phyloP scores from a whole-genome alignment of 1,140 invertebrate species.

The Bicyclus anynana region DNA sequence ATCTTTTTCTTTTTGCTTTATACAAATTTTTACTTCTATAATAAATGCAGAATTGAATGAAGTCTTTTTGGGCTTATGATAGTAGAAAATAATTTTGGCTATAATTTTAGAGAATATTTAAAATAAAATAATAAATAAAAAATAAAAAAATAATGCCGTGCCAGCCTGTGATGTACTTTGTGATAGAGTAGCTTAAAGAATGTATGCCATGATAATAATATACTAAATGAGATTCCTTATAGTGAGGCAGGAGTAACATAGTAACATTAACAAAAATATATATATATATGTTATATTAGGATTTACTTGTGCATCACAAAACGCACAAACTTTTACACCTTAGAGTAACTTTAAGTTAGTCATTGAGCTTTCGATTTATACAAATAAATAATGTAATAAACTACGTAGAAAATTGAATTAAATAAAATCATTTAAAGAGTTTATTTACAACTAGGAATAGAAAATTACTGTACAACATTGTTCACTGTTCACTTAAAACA shows the following conservation, averaged over 20 bases:
- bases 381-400: slow-evolving; percentile 71
- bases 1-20: no score
- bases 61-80: no score
- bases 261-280: slow-evolving; percentile 61
- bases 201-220: slow-evolving; percentile 29
- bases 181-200: slow-evolving; percentile 39
- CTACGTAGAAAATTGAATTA: slow-evolving; percentile 44
- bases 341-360: slow-evolving; percentile 69
- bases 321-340: slow-evolving; percentile 56
- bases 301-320: slow-evolving; percentile 58
- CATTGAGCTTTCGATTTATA: slow-evolving; percentile 75
- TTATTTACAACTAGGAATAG: slow-evolving; percentile 34
- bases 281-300: slow-evolving; percentile 46
- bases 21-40: no score
- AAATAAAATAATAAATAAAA: neutral
- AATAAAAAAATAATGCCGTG: slow-evolving; percentile 20
- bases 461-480: slow-evolving; percentile 32
- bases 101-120: neutral
- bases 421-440: slow-evolving; percentile 29
- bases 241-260: slow-evolving; percentile 66
- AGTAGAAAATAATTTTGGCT: no score
- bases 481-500: slow-evolving; percentile 11
- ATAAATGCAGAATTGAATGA: no score
- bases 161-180: slow-evolving; percentile 47
- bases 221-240: slow-evolving; percentile 66